Evolutionary conservation across 2,888 invertebrate genomes (phyloP).

Genomic region (Scrobipalpa costella): DNA sequence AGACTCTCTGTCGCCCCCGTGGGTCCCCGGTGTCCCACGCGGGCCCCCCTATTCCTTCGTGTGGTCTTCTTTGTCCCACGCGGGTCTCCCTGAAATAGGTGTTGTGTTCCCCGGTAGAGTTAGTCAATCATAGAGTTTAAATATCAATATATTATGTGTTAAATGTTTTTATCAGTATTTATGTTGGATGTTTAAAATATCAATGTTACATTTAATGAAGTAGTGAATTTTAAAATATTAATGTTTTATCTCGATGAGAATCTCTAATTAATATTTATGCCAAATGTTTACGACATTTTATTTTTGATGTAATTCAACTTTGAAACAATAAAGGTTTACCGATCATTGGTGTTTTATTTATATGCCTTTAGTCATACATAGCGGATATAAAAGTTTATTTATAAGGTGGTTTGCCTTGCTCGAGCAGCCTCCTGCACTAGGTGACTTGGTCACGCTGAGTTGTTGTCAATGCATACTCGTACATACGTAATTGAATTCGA

Average conservation of each 20-base stretch:
- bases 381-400: neutral
- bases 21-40: neutral
- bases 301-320: constrained; percentile 62
- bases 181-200: constrained; percentile 63
- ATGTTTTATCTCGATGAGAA: constrained; percentile 64
- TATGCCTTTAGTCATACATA: neutral
- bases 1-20: constrained; percentile 22
- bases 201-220: constrained; percentile 61
- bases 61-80: constrained; percentile 42
- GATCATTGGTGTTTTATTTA: constrained; percentile 39
- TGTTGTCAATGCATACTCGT: too few species aligned
- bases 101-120: constrained; percentile 64
- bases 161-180: constrained; percentile 73
- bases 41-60: neutral
- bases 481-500: too few species aligned
- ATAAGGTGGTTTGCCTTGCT: neutral
- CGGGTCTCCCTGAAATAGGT: constrained; percentile 52
- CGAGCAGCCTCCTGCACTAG: too few species aligned
- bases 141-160: constrained; percentile 63
- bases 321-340: constrained; percentile 66
- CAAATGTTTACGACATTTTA: constrained; percentile 58
- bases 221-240: constrained; percentile 60
- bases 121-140: constrained; percentile 46
- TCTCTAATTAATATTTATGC: constrained; percentile 51
- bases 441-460: too few species aligned